These are phyloP conservation scores for Notiomystis cincta DNA, from an alignment of 2,113 vertebrate genomes.

Conservation along the genomic window DNA sequence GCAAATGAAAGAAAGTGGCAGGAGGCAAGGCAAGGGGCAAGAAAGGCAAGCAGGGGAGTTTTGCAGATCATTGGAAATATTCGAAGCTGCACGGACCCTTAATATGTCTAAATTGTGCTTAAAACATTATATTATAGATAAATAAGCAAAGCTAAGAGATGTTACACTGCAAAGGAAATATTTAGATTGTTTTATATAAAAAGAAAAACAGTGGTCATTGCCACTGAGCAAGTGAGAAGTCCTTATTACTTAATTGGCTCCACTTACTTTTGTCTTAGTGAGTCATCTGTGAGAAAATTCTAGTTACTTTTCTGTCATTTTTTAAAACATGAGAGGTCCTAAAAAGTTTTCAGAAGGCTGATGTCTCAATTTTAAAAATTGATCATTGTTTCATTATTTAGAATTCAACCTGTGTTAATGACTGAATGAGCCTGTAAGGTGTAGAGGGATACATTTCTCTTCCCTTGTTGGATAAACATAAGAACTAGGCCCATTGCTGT, in stretches of 20 bases:
- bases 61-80: neutral
- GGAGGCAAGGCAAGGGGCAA: neutral
- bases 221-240: neutral
- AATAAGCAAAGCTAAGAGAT: neutral
- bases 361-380: neutral
- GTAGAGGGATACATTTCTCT: neutral
- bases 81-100: neutral
- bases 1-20: neutral
- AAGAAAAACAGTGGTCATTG: neutral
- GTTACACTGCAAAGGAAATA: neutral
- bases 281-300: neutral
- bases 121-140: neutral
- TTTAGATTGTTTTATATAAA: neutral
- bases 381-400: neutral
- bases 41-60: neutral
- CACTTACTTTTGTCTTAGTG: neutral
- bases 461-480: neutral
- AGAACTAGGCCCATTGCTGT: neutral
- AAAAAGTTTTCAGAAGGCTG: fast-evolving
- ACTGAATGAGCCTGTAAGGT: neutral
- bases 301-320: neutral
- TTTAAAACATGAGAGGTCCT: neutral
- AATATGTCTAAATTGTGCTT: neutral
- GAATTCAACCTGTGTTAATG: neutral
- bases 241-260: neutral